Evolutionary conservation across 2,888 invertebrate species (phyloP).

Genomic region (Argyresthia goedartella): DNA sequence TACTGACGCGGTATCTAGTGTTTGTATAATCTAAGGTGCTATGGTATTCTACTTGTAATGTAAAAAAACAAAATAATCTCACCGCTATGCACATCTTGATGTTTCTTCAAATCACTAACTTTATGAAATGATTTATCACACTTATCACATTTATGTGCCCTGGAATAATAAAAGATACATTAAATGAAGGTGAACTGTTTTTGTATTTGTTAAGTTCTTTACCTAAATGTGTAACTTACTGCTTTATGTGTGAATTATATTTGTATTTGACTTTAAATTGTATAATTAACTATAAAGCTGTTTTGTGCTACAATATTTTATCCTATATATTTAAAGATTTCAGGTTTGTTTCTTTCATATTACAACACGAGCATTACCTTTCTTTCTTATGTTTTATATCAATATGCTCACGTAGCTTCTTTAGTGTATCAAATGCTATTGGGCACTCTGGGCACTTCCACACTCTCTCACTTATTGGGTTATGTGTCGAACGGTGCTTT

Average conservation of each 20-base stretch:
- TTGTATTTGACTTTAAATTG: too few relatives aligned
- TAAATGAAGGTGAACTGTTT: background rate
- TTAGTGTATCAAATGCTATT: constrained; percentile 51
- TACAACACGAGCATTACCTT: too few relatives aligned
- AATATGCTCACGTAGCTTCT: constrained; percentile 52
- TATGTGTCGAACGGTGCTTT: constrained; percentile 50
- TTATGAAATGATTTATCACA: constrained; percentile 53
- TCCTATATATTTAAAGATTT: too few relatives aligned
- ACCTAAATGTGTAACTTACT: too few relatives aligned
- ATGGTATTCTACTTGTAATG: too few relatives aligned
- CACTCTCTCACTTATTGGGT: constrained; percentile 38
- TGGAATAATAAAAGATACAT: constrained; percentile 18
- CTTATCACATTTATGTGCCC: constrained; percentile 53
- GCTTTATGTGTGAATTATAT: too few relatives aligned
- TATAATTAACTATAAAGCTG: too few relatives aligned
- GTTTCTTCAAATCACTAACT: constrained; percentile 49
- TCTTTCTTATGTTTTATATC: constrained; percentile 39
- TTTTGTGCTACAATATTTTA: too few relatives aligned
- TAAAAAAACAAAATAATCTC: background rate
- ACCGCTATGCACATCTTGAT: constrained; percentile 45
- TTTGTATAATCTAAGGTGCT: background rate
- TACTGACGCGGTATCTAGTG: too few relatives aligned
- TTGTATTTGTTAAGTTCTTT: background rate
- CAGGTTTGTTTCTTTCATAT: too few relatives aligned
- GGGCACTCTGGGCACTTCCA: constrained; percentile 56